phyloP scores from a whole-genome alignment of 2,888 invertebrate species.

The Ormia ochracea region DNA sequence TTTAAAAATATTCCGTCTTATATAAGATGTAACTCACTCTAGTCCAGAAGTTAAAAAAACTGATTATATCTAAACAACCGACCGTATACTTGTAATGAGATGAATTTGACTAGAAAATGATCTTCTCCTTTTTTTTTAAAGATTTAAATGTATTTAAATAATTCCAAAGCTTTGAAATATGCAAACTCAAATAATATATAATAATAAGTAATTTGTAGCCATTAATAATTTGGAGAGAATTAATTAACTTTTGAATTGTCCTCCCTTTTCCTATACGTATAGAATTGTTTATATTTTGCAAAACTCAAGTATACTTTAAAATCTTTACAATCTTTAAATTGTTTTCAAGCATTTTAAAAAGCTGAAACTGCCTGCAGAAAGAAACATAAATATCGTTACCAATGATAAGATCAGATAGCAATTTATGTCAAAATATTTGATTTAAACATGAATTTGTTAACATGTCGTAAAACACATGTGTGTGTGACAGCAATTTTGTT shows the following conservation, averaged over 20 bases:
- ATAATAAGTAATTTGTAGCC: too few relatives aligned
- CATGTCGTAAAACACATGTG: conserved; percentile 59
- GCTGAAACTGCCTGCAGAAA: conserved; percentile 18
- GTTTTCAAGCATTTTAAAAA: conserved; percentile 53
- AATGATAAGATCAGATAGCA: conserved; percentile 61
- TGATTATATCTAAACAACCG: too few relatives aligned
- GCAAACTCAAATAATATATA: too few relatives aligned
- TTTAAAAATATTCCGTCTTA: too few relatives aligned
- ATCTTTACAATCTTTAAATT: conserved; percentile 49
- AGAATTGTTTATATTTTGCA: background rate
- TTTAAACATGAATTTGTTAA: conserved; percentile 63
- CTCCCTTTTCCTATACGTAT: conserved; percentile 1
- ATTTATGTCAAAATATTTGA: conserved; percentile 63
- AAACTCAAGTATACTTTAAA: conserved; percentile 22
- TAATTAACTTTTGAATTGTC: conserved; percentile 21
- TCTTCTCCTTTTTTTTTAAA: too few relatives aligned
- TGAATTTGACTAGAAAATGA: too few relatives aligned
- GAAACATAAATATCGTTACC: conserved; percentile 60
- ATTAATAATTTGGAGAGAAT: conserved; percentile 48
- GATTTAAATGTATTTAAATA: too few relatives aligned
- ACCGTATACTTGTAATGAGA: too few relatives aligned
- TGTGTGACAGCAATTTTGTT: conserved; percentile 57
- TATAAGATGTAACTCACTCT: too few relatives aligned
- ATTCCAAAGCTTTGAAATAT: too few relatives aligned
- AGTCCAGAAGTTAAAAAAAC: too few relatives aligned